Percentiles rank a stretch among this genome's conserved stretches.
These are phyloP conservation scores for Neodiprion pinetum DNA, from an alignment of 1,140 invertebrate genomes.

Conservation along the genomic window DNA sequence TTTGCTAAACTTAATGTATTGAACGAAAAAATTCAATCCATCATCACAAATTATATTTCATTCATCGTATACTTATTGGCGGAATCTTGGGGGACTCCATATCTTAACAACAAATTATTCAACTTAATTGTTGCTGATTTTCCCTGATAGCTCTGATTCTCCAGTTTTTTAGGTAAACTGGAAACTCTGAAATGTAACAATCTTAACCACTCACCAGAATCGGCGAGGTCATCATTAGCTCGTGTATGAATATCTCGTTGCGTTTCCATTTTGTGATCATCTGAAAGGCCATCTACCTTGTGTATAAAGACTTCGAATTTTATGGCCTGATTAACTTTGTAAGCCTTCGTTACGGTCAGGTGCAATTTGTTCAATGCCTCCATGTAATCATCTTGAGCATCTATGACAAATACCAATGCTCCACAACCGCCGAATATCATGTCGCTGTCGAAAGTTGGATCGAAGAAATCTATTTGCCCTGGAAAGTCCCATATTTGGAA, in stretches of 20 bases:
- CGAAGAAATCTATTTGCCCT: slow-evolving; percentile 98
- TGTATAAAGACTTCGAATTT: slow-evolving; percentile 99
- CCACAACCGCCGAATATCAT: slow-evolving; percentile 95
- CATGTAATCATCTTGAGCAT: slow-evolving; percentile 97
- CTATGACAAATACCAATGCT: slow-evolving; percentile 98
- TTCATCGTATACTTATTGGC: no score
- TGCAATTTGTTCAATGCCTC: slow-evolving; percentile 94
- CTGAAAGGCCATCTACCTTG: slow-evolving; percentile 97
- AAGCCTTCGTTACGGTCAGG: slow-evolving; percentile 92
- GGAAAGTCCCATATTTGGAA: slow-evolving; percentile 99
- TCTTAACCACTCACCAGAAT: slow-evolving; percentile 71
- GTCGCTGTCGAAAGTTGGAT: slow-evolving; percentile 94
- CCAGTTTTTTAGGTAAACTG: no score
- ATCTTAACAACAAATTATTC: slow-evolving; percentile 16
- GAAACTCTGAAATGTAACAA: background rate
- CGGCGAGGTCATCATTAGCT: slow-evolving; percentile 92
- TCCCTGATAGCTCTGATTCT: no score
- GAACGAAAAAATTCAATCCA: no score
- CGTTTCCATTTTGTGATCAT: slow-evolving; percentile 98
- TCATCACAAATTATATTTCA: no score
- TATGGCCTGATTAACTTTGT: slow-evolving; percentile 94
- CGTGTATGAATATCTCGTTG: slow-evolving; percentile 97
- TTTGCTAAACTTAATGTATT: no score
- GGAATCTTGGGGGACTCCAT: no score
- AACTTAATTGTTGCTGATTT: no score